A percentile compares a stretch with the other conserved stretches of the same genome.
phyloP scores from a whole-genome alignment of 2,797 vertebrate species.

The Sarcoramphus papa region DNA sequence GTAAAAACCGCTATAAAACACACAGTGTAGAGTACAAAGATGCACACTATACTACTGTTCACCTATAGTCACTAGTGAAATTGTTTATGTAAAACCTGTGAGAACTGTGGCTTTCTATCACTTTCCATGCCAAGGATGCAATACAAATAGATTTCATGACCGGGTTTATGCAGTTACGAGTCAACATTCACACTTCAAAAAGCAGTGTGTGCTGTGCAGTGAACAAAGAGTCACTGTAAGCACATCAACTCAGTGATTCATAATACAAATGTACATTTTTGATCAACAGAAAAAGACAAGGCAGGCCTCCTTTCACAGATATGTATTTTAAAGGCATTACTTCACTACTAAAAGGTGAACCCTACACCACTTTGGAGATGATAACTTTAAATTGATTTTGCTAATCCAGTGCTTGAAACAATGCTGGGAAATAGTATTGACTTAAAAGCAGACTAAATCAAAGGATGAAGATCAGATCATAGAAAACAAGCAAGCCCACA shows the following conservation, averaged over 20 bases:
- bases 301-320: not conserved
- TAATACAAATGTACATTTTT: not conserved
- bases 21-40: not conserved
- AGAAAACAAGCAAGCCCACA: not conserved
- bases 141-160: not conserved
- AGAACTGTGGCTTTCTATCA: not conserved
- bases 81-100: not conserved
- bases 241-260: not conserved
- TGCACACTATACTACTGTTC: not conserved
- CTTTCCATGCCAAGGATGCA: not conserved
- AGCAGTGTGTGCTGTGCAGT: not conserved
- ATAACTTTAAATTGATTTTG: not conserved
- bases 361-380: not conserved
- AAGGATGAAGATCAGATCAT: not conserved
- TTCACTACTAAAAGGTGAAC: not conserved
- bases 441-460: not conserved
- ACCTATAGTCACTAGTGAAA: not conserved
- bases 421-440: not conserved
- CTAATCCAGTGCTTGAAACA: not conserved
- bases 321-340: not conserved
- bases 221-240: not conserved
- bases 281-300: not conserved
- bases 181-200: not conserved
- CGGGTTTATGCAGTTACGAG: not conserved
- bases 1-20: not conserved